A percentile compares a stretch with the other conserved stretches of the same genome.
Evolutionary conservation across 2,113 vertebrate species (phyloP).

Genomic region (Rhizomys pruinosus): DNA sequence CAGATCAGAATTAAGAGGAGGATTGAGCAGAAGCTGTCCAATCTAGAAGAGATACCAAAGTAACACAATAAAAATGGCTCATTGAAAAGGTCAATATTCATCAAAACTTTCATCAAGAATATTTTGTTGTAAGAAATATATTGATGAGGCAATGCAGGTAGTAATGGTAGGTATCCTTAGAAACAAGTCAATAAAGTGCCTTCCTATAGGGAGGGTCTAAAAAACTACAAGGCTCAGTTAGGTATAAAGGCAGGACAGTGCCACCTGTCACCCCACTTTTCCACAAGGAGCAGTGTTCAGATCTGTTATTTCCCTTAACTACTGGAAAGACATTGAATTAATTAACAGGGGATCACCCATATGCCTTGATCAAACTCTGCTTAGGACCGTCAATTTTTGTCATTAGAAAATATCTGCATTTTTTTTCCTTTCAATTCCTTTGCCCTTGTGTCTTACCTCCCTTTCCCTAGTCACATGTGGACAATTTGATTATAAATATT

Average conservation of each 20-base stretch:
- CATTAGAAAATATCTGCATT: not conserved
- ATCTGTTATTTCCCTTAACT: not conserved
- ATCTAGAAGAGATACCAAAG: not conserved
- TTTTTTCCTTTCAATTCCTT: not conserved
- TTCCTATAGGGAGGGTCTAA: not conserved
- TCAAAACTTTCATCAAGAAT: conserved; percentile 26
- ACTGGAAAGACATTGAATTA: not conserved
- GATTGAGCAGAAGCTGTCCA: not conserved
- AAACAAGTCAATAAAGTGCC: not conserved
- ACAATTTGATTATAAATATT: conserved; percentile 30
- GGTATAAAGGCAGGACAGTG: not conserved
- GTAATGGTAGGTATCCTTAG: not conserved
- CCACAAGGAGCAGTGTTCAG: not conserved
- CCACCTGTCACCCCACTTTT: not conserved
- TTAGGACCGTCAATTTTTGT: not conserved
- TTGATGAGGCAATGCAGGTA: not conserved
- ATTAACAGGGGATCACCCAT: not conserved
- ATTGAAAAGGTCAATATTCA: not conserved
- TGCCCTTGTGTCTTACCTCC: not conserved
- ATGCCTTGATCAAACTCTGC: not conserved
- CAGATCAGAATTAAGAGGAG: not conserved
- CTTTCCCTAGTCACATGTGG: not conserved
- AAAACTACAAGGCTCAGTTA: not conserved
- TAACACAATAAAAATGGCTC: not conserved
- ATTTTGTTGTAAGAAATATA: not conserved